Percentiles rank a stretch among this genome's conserved stretches.
Conservation (phyloP, 2,888 invertebrate species). For the Macrosoma leucophasiata region DNA sequence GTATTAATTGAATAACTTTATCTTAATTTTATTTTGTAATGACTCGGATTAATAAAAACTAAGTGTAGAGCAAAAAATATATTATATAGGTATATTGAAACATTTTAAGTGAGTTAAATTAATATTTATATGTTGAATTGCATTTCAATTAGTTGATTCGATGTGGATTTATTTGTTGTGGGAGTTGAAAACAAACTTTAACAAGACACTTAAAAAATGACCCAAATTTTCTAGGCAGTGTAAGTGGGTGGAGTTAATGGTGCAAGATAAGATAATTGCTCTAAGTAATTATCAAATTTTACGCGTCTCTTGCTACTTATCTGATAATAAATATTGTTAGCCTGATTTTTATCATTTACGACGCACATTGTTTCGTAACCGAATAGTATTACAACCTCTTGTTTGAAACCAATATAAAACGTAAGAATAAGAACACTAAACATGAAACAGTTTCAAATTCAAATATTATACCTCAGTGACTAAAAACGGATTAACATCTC, state of each 20-base stretch:
- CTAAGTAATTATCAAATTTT: conserved; percentile 67
- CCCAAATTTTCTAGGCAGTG: conserved; percentile 32
- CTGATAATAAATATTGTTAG: conserved; percentile 62
- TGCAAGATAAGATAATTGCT: conserved; percentile 61
- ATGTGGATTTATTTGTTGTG: background rate
- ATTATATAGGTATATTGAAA: no score
- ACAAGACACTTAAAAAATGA: conserved; percentile 28
- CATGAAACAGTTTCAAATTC: conserved; percentile 31
- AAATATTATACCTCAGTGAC: conserved; percentile 39
- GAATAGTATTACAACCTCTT: conserved; percentile 28
- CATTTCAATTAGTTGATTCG: background rate
- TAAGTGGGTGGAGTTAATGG: conserved; percentile 51
- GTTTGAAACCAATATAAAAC: conserved; percentile 25
- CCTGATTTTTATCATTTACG: conserved; percentile 50
- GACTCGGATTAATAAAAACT: no score
- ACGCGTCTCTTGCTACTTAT: conserved; percentile 58
- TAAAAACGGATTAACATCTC: conserved; percentile 47
- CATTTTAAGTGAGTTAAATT: no score
- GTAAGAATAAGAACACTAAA: conserved; percentile 37
- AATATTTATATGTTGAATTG: background rate
- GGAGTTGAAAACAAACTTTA: no score
- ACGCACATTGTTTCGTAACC: conserved; percentile 49
- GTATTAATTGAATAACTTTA: no score
- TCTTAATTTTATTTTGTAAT: no score
- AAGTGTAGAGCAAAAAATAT: no score